These are phyloP conservation scores for Zaprionus lachaisei DNA, from an alignment of 1,140 invertebrate species.

Conservation along the genomic window DNA sequence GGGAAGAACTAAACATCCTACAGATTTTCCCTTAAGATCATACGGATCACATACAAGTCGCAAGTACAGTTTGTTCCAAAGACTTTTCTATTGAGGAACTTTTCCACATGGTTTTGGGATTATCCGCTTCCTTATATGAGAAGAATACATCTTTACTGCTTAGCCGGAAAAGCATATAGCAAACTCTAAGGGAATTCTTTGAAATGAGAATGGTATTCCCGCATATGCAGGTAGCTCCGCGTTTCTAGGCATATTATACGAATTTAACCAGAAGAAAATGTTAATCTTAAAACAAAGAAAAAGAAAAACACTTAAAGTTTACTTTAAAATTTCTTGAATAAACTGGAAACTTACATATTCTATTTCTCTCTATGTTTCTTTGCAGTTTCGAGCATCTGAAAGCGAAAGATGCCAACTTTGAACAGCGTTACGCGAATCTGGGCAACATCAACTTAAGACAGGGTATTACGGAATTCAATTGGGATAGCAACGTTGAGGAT, in stretches of 20 bases:
- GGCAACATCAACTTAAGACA: slow-evolving; percentile 89
- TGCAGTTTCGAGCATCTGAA: slow-evolving; percentile 91
- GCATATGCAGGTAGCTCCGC: background rate
- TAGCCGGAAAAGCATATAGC: background rate
- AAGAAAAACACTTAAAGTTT: too few species aligned
- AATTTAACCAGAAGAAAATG: background rate
- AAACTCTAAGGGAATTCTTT: background rate
- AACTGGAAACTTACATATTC: background rate
- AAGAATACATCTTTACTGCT: background rate
- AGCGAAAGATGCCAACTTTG: slow-evolving; percentile 91
- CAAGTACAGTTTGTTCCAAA: slow-evolving; percentile 8
- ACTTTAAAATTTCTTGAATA: too few species aligned
- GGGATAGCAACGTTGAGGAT: slow-evolving; percentile 92
- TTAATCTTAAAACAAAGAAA: background rate
- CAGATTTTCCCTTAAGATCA: background rate
- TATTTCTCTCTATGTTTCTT: slow-evolving; percentile 1
- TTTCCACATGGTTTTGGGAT: background rate
- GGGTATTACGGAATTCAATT: slow-evolving; percentile 92
- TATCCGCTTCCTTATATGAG: background rate
- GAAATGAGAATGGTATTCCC: background rate
- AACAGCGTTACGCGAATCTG: slow-evolving; percentile 91
- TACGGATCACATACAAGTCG: background rate
- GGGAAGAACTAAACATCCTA: background rate
- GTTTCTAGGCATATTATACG: background rate
- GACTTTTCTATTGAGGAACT: background rate